phyloP scores from a whole-genome alignment of 2,888 invertebrate genomes.

The Aspidiotus rigidus region DNA sequence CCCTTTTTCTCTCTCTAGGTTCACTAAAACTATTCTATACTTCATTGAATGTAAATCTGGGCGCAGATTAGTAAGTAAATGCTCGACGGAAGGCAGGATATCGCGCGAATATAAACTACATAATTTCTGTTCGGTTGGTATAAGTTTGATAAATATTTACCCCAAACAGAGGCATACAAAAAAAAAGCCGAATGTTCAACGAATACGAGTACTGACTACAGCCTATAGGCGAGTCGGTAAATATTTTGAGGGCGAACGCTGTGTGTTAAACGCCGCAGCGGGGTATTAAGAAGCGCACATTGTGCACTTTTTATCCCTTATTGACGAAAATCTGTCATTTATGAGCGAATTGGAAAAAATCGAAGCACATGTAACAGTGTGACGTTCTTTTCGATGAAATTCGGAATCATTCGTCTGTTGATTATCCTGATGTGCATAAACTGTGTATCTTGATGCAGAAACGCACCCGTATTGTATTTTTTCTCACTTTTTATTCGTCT shows the following conservation, averaged over 20 bases:
- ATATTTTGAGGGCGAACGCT: constrained; percentile 24
- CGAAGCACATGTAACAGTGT: not conserved
- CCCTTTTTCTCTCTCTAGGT: not conserved
- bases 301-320: constrained; percentile 7
- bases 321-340: constrained; percentile 7
- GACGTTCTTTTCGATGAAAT: not conserved
- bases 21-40: not conserved
- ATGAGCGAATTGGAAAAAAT: constrained; percentile 12
- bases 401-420: constrained; percentile 21
- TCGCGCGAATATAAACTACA: constrained; percentile 5
- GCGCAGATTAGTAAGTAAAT: not conserved
- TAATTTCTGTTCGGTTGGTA: constrained; percentile 18
- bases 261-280: constrained; percentile 25
- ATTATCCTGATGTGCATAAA: constrained; percentile 10
- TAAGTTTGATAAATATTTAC: constrained; percentile 20
- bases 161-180: constrained; percentile 1
- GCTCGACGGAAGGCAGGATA: not conserved
- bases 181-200: constrained; percentile 4
- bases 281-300: constrained; percentile 12
- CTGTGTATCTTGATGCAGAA: too few relatives aligned
- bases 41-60: not conserved
- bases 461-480: too few relatives aligned
- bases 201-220: not conserved
- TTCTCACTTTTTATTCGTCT: too few relatives aligned
- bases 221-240: constrained; percentile 10